Conservation (phyloP, 2,797 vertebrate species). For the Intellagama lesueurii region DNA sequence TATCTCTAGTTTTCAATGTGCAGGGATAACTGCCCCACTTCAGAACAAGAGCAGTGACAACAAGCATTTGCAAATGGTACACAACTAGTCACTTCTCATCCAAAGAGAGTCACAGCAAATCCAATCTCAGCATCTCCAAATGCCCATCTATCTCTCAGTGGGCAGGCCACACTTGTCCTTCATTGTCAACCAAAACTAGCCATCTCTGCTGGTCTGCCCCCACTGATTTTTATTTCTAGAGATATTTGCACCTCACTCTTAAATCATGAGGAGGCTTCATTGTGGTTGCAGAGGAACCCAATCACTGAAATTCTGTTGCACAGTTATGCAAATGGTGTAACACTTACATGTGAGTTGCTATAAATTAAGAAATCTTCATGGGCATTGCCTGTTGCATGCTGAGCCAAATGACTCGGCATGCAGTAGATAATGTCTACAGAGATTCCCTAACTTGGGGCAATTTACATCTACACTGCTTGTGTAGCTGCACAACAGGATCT, state of each 20-base stretch:
- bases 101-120: background rate
- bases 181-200: background rate
- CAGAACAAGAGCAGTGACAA: background rate
- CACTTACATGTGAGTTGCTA: no score
- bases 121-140: background rate
- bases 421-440: no score
- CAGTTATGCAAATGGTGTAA: no score
- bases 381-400: no score
- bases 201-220: background rate
- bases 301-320: background rate
- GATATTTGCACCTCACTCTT: background rate
- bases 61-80: background rate
- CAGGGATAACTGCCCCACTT: background rate
- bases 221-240: background rate
- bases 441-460: no score
- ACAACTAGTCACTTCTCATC: background rate
- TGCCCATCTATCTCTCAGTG: background rate
- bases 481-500: no score
- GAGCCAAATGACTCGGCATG: no score
- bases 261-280: background rate
- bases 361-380: no score
- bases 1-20: background rate
- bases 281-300: background rate
- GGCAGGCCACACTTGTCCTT: background rate
- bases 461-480: no score